Conservation (phyloP, 2,113 vertebrate genomes). For the Rhynchomys soricoides region DNA sequence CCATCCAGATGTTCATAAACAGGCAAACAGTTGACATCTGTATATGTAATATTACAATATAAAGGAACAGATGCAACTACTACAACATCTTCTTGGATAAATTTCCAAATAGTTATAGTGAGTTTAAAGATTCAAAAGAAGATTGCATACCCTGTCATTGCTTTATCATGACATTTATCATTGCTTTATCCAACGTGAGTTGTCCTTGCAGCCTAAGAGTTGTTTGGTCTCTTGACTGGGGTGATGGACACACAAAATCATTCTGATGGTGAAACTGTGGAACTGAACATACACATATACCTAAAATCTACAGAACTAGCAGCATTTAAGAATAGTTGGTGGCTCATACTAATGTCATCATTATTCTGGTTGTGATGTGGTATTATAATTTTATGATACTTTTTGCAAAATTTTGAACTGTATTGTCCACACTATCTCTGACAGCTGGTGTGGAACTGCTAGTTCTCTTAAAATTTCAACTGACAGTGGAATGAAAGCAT, state of each 20-base stretch:
- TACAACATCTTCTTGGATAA: background rate
- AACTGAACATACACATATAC: too few species aligned
- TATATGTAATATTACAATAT: background rate
- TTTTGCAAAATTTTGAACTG: background rate
- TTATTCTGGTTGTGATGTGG: too few species aligned
- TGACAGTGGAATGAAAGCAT: too few species aligned
- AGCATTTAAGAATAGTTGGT: too few species aligned
- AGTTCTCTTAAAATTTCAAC: background rate
- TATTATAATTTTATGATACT: background rate
- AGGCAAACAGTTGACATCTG: background rate
- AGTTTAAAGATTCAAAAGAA: background rate
- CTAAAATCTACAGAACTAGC: background rate
- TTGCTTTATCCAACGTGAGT: too few species aligned
- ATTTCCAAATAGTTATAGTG: background rate
- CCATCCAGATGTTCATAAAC: background rate
- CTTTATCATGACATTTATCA: too few species aligned
- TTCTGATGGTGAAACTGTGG: background rate
- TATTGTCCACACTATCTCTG: background rate
- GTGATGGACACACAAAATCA: too few species aligned
- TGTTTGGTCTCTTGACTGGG: background rate
- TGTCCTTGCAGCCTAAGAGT: background rate
- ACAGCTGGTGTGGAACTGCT: background rate
- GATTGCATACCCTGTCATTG: background rate
- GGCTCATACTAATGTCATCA: background rate
- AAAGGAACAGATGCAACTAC: background rate